phyloP scores from a whole-genome alignment of 2,113 vertebrate species.

The Gasterosteus nipponicus region DNA sequence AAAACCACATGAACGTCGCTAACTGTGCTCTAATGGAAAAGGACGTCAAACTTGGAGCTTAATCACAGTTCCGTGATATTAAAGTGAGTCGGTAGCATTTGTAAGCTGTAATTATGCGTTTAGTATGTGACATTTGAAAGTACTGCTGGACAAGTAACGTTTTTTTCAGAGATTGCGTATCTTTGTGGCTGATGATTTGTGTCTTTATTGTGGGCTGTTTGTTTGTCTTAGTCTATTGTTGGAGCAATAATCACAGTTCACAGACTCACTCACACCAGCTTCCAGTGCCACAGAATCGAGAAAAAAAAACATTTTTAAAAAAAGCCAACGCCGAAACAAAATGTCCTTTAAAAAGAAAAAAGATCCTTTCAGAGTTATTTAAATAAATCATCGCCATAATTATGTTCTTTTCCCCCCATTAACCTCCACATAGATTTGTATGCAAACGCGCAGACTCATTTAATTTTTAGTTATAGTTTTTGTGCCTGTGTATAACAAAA shows the following conservation, averaged over 20 bases:
- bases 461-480: not conserved
- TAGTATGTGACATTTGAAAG: not conserved
- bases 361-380: conserved; percentile 22
- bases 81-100: not conserved
- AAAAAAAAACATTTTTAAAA: conserved; percentile 19
- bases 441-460: not conserved
- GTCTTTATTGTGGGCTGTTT: not conserved
- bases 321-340: not conserved
- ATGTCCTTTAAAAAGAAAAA: conserved; percentile 9
- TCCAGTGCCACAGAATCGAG: conserved; percentile 19
- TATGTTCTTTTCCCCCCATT: not conserved
- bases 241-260: conserved; percentile 43
- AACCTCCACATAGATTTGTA: not conserved
- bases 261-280: conserved; percentile 45
- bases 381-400: no score
- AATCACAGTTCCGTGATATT: not conserved
- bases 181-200: not conserved
- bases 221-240: conserved; percentile 41
- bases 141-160: not conserved
- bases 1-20: conserved; percentile 5
- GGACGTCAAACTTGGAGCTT: conserved; percentile 1
- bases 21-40: not conserved
- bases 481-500: conserved; percentile 24
- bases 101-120: not conserved
- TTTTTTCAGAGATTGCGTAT: not conserved